Percentiles rank a stretch among this genome's conserved stretches.
phyloP scores from a whole-genome alignment of 2,113 vertebrate genomes.

The Peromyscus polionotus region DNA sequence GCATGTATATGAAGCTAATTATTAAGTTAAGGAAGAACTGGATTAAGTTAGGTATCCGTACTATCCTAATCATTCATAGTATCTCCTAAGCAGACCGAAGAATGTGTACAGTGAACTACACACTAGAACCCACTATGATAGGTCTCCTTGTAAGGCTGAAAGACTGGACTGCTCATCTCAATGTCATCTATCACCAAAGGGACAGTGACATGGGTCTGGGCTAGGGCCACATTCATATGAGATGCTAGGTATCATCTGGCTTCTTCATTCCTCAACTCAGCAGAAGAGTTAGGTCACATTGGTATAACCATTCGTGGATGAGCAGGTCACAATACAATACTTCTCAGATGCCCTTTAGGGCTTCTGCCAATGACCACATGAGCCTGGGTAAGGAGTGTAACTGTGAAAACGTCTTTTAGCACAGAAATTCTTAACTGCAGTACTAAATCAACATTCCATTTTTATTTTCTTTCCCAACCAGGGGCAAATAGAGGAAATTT shows the following conservation, averaged over 20 bases:
- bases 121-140: no score
- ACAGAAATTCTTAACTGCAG: constrained; percentile 35
- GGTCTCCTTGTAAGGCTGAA: neutral
- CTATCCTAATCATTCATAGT: neutral
- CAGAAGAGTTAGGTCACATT: neutral
- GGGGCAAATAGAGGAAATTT: constrained; percentile 41
- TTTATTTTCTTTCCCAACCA: constrained; percentile 27
- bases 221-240: neutral
- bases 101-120: neutral
- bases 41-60: neutral
- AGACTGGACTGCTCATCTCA: neutral
- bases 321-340: neutral
- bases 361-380: neutral
- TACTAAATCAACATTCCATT: neutral
- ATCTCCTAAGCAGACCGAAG: neutral
- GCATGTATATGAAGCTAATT: neutral
- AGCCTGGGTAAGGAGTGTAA: neutral
- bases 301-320: neutral
- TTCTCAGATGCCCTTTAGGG: neutral
- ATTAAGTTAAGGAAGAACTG: neutral
- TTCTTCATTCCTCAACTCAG: neutral
- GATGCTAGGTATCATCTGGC: neutral
- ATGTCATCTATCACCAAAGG: neutral
- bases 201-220: neutral
- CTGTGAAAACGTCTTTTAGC: neutral